Evolutionary conservation across 2,113 vertebrate genomes (phyloP), one percentile per base, ranked within the genome.

Genomic region (Ariopsis seemanni): DNA sequence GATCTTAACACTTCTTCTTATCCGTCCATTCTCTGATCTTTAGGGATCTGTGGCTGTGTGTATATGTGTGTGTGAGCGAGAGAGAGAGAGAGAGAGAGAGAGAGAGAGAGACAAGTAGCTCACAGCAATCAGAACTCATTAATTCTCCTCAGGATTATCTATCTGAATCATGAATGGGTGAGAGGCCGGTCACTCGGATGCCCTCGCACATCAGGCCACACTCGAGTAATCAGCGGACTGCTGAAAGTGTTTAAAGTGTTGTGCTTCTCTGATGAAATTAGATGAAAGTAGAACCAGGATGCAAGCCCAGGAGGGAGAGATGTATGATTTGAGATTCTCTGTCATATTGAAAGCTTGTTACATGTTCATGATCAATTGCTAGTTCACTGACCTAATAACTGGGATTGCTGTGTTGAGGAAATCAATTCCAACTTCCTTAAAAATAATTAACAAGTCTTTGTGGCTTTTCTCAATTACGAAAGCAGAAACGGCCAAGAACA

Each of bases 301-400:
- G 27, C 9, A 42, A 2, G 57, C 30, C 15, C n/a, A 8, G 12
- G 14, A 52, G 1, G 14, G 85, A 67, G 4, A 67, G 12, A 60
- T 8, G 10, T 20, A 1, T 10, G 55, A 30, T 57, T 34, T 34
- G 42, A 52, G 55, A 57, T 42, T 78, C 74, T 52, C 34, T 63
- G 72, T 15, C 9, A 85, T 50, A 71, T 74, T 82, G 22, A 82
- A 75, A 7, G 20, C 65, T 85, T 71, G 52, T 75, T 87, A 83
- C 60, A 14, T 80, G 53, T 86, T 88, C 55, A 79, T 83, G 57
- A 85, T 80, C 42, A 55, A 53, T 65, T 42, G 71, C 55, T 50
- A 30, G 22, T 50, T 89, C n/a, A 52, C 65, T 63, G 27, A 85
- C 83, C 65, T 85, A 85, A 85, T 85, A 34, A 83, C 58, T 85